Percentiles rank a stretch among this genome's conserved stretches.
phyloP scores from a whole-genome alignment of 1,140 invertebrate species.

The Leucophenga varia region DNA sequence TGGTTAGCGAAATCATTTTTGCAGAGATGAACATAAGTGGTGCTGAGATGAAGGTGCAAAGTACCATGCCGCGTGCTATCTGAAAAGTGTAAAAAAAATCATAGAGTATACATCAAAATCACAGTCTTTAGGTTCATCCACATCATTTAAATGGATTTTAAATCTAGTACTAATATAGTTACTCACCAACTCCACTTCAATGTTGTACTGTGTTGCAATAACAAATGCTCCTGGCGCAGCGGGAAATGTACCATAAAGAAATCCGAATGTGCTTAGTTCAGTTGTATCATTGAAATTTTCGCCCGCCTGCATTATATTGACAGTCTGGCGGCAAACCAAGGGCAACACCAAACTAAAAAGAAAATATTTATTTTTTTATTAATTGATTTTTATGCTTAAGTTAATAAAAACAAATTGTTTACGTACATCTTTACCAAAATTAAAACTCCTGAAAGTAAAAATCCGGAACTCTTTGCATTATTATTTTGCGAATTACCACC shows the following conservation, averaged over 20 bases:
- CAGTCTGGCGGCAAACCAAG: constrained; percentile 81
- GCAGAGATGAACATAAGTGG: constrained; percentile 95
- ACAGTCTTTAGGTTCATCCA: neutral
- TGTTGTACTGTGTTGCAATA: constrained; percentile 84
- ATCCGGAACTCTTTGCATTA: constrained; percentile 58
- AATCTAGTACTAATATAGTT: no score
- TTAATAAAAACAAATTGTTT: neutral
- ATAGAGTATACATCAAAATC: neutral
- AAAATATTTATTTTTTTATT: neutral
- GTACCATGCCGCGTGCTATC: constrained; percentile 89
- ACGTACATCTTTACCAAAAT: constrained; percentile 87
- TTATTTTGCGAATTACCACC: constrained; percentile 78
- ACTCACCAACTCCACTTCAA: constrained; percentile 83
- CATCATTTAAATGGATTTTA: no score
- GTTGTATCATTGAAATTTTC: constrained; percentile 70
- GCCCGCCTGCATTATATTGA: constrained; percentile 73
- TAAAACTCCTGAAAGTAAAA: constrained; percentile 81
- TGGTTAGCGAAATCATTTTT: constrained; percentile 82
- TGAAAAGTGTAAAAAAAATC: constrained; percentile 54
- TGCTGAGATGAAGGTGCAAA: constrained; percentile 89
- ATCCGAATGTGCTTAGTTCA: constrained; percentile 88
- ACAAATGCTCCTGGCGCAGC: constrained; percentile 93
- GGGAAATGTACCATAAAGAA: constrained; percentile 94
- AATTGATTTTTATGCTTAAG: neutral
- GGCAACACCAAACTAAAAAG: constrained; percentile 77